A percentile compares a stretch with the other conserved stretches of the same genome.
Conservation (phyloP, 1,140 invertebrate species). For the Sycobia sp. region DNA sequence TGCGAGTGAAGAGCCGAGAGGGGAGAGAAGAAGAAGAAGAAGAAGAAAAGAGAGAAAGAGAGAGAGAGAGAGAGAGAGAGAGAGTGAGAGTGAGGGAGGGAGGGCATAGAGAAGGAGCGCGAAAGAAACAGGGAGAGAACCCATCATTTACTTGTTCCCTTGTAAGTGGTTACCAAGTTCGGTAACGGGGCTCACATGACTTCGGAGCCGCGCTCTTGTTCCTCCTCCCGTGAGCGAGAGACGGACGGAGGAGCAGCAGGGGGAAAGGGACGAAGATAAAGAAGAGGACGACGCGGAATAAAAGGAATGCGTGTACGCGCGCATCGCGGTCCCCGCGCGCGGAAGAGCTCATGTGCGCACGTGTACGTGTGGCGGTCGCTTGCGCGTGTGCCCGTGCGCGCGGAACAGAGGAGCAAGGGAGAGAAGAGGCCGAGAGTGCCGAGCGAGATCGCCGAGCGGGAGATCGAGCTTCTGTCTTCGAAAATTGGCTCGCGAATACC, state of each 20-base stretch:
- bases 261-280: conserved; percentile 17
- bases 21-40: conserved; percentile 18
- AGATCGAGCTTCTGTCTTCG: conserved; percentile 15
- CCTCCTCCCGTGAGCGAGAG: background rate
- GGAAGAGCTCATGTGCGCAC: no score
- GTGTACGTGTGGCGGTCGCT: background rate
- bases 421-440: background rate
- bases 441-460: conserved; percentile 15
- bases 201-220: conserved; percentile 14
- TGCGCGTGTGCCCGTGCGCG: no score
- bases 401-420: background rate
- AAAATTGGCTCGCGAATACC: conserved; percentile 17
- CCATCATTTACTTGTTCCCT: conserved; percentile 46
- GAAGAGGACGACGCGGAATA: background rate
- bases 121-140: conserved; percentile 39
- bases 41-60: no score
- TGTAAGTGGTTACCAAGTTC: conserved; percentile 38
- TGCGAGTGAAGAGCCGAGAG: conserved; percentile 22
- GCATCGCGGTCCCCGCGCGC: conserved; percentile 14
- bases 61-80: background rate
- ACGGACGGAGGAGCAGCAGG: background rate
- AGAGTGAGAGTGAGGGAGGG: background rate
- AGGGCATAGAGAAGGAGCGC: background rate
- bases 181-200: conserved; percentile 35
- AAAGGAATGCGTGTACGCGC: conserved; percentile 3